Conservation (phyloP, 1,140 invertebrate species). For the Globodera rostochiensis region DNA sequence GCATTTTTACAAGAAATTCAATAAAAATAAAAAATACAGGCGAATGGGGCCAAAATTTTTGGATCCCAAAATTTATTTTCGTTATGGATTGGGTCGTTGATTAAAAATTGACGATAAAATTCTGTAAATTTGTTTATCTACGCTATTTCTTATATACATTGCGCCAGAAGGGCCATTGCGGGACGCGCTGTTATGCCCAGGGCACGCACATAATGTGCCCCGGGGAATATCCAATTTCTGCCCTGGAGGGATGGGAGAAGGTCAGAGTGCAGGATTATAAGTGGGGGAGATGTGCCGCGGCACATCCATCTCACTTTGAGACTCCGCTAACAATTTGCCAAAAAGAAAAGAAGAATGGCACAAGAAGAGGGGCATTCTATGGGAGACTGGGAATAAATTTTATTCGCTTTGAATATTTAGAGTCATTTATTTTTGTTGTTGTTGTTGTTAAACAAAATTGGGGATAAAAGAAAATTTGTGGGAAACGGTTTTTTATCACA, state of each 20-base stretch:
- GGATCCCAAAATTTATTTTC: neutral
- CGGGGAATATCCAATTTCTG: slow-evolving; percentile 13
- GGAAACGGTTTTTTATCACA: too few relatives aligned
- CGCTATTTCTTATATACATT: too few relatives aligned
- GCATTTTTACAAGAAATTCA: too few relatives aligned
- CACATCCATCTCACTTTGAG: slow-evolving; percentile 6
- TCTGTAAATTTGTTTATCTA: too few relatives aligned
- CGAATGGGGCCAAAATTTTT: too few relatives aligned
- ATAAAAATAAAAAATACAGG: too few relatives aligned
- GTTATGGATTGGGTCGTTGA: neutral
- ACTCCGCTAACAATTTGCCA: neutral
- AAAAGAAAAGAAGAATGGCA: neutral
- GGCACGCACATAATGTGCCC: neutral
- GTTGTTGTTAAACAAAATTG: too few relatives aligned
- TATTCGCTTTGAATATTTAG: neutral
- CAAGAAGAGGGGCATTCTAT: neutral
- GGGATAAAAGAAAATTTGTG: too few relatives aligned
- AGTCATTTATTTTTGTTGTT: too few relatives aligned
- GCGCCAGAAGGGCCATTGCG: neutral
- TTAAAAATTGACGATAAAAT: neutral
- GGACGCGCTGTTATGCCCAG: neutral
- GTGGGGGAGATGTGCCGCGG: neutral
- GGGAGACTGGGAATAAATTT: neutral
- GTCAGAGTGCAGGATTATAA: slow-evolving; percentile 8
- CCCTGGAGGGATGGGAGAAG: neutral